Evolutionary conservation across 2,888 invertebrate species (phyloP), one percentile per base, ranked within the genome.

Genomic region (Pyrrhosoma nymphula): DNA sequence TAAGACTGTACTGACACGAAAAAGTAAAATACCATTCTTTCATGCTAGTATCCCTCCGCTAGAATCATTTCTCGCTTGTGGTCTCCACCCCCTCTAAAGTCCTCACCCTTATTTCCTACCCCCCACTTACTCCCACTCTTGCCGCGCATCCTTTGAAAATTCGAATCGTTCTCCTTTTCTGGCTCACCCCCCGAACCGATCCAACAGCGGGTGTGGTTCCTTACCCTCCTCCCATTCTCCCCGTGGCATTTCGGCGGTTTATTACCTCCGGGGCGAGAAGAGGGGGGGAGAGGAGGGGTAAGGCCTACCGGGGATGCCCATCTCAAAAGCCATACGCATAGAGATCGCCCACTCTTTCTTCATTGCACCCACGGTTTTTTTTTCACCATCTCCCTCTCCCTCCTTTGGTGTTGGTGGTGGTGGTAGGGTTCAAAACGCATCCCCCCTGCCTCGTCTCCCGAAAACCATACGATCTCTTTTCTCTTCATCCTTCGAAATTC

Each of bases 251-350:
- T 35, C 82, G 82, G 30, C 82, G 82, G 30, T 82, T 82, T 82
- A 82, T 82, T 82, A 82, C 82, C 82, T 82, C 30, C 30, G 82
- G 35, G 82, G 82, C 82, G 30, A 18, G 26, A 69, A n/a, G 60
- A 10, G 23, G 82, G 82, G 35, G 82, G 35, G 14, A 14, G n/a
- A 14, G 60, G 60, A 12, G 12, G 60, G 20, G 1, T 60, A 16
- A 82, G 16, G 82, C 35, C 82, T 82, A 26, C 30, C 14, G 35
- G 82, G 35, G 82, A n/a, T 82, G 82, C 82, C 82, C 82, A 82
- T 82, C 82, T 82, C 82, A 82, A 82, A 82, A 82, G 82, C 82
- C 82, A 82, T 82, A 82, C 82, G 82, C 82, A 82, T 82, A 82
- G 82, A 82, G 82, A 82, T 82, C 82, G 26, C 82, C 82, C 82